These are phyloP conservation scores for Tricholauxania praeusta DNA, from an alignment of 2,888 invertebrate species.

Conservation along the genomic window DNA sequence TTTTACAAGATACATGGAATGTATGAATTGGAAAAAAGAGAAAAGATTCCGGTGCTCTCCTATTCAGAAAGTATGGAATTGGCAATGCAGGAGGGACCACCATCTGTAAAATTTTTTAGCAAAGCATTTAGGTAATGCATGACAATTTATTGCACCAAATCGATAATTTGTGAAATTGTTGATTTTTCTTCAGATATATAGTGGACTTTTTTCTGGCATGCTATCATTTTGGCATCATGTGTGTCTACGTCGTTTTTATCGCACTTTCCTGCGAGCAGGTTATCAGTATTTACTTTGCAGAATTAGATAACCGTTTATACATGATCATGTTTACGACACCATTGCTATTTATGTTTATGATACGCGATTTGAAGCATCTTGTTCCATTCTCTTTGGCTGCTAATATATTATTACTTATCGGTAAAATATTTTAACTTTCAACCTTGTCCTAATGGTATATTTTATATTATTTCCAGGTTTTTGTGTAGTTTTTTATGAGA, in stretches of 20 bases:
- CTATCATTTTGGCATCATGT: conserved; percentile 95
- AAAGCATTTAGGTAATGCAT: conserved; percentile 65
- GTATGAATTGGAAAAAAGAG: conserved; percentile 68
- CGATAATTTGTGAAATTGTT: neutral
- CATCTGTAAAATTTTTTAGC: conserved; percentile 72
- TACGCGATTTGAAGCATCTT: conserved; percentile 82
- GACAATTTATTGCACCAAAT: neutral
- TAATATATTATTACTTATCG: conserved; percentile 83
- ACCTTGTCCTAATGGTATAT: neutral
- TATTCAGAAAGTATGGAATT: conserved; percentile 86
- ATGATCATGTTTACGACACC: conserved; percentile 73
- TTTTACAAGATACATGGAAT: conserved; percentile 50
- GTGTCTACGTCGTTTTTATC: conserved; percentile 95
- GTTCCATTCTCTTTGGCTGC: conserved; percentile 92
- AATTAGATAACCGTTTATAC: conserved; percentile 69
- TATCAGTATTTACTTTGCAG: conserved; percentile 70
- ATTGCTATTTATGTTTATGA: conserved; percentile 77
- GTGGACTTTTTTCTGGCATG: conserved; percentile 84
- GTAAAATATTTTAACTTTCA: conserved; percentile 32
- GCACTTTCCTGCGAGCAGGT: conserved; percentile 84
- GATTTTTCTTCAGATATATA: conserved; percentile 71
- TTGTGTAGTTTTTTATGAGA: conserved; percentile 82
- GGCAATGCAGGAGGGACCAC: conserved; percentile 81
- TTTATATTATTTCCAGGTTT: conserved; percentile 66
- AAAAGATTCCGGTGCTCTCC: conserved; percentile 77